Base-by-base conservation (phyloP, 2,113 vertebrate genomes). In the Pao palembangensis region DNA sequence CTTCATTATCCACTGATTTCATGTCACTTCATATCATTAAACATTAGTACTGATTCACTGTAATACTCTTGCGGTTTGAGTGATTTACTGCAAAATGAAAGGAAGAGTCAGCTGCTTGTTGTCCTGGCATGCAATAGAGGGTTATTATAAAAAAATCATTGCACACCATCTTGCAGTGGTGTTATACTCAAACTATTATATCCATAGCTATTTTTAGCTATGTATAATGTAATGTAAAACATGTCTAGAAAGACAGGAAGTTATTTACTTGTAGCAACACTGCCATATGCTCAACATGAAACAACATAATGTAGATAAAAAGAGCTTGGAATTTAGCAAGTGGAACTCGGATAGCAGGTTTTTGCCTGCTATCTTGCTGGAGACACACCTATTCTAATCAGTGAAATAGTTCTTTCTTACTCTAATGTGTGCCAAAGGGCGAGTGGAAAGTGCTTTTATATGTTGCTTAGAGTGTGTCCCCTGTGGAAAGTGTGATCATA, bases 331-430 rank as follows among this genome's bases (percentile, higher is more conserved):
- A 38, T 38, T 38, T 38, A 38, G 25, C 18, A 8, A 38, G 53
- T 7, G 2, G 63, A 71, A 69, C 28, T 13, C n/a, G 47, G 12
- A 19, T 3, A 14, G 28, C 69, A 14, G n/a, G 75, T 60, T 64
- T 42, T 7, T 17, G 10, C 18, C 2, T 46, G 5, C n/a, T 53
- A 43, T 68, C 17, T 21, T 19, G 20, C 28, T 44, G 1, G 2
- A 1, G 34, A 12, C 65, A 51, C 58, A 16, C 58, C 49, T 10
- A 3, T 5, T 31, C 19, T 17, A 21, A 51, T 60, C 18, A 42
- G 53, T 10, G 18, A 59, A 58, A 48, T 15, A 51, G 18, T 25
- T 25, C 5, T 25, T 25, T 25, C 23, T 25, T 25, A 25, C 5
- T 34, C 41, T 11, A 13, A 18, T 25, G 18, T 43, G 57, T 69